phyloP scores from a whole-genome alignment of 2,888 invertebrate genomes.

The Stenurella melanura region DNA sequence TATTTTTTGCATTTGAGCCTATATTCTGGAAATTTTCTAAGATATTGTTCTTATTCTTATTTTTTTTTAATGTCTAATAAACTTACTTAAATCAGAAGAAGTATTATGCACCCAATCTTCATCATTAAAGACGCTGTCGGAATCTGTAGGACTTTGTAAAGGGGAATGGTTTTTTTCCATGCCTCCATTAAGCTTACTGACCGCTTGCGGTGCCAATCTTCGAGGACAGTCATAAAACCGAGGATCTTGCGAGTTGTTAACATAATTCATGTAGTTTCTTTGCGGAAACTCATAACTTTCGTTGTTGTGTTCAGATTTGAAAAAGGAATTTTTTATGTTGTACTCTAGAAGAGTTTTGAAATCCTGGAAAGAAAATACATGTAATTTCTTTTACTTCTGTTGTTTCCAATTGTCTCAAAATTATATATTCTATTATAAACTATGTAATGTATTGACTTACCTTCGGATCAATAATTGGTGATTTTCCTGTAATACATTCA shows the following conservation, averaged over 20 bases:
- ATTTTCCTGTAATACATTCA: slow-evolving; percentile 90
- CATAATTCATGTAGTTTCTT: slow-evolving; percentile 68
- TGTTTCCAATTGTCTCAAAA: not conserved
- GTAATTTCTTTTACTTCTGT: not conserved
- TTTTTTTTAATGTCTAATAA: not conserved
- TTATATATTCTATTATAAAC: not conserved
- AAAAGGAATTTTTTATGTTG: slow-evolving; percentile 63
- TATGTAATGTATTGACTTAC: slow-evolving; percentile 50
- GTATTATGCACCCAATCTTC: slow-evolving; percentile 79
- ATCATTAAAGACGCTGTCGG: slow-evolving; percentile 81
- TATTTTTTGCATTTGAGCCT: too few relatives aligned
- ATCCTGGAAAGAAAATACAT: slow-evolving; percentile 59
- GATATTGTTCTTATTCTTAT: too few relatives aligned
- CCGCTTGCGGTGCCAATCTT: slow-evolving; percentile 58
- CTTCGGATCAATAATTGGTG: slow-evolving; percentile 64
- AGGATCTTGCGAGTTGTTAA: slow-evolving; percentile 74
- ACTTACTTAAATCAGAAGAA: slow-evolving; percentile 68
- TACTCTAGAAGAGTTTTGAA: slow-evolving; percentile 65
- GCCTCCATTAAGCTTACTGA: slow-evolving; percentile 35
- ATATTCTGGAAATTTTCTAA: too few relatives aligned
- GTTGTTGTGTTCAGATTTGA: slow-evolving; percentile 55
- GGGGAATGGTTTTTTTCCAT: slow-evolving; percentile 71
- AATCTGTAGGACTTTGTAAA: slow-evolving; percentile 79
- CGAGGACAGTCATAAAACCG: slow-evolving; percentile 75
- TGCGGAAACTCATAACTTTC: slow-evolving; percentile 59